Conservation (phyloP, 1,140 invertebrate genomes). For the Ctenoplectra terminalis region DNA sequence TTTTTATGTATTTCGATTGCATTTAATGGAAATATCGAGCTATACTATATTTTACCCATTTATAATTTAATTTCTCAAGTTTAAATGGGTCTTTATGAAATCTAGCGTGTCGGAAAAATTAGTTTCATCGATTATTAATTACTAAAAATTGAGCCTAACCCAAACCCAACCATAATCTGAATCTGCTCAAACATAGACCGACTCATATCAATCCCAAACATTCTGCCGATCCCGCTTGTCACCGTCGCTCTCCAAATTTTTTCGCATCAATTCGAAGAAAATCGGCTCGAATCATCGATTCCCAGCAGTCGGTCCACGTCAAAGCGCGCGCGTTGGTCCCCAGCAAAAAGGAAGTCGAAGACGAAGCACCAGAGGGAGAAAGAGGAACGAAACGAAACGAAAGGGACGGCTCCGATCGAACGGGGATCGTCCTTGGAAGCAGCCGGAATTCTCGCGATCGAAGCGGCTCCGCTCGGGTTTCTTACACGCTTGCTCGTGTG, state of each 20-base stretch:
- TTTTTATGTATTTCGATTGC: too few relatives aligned
- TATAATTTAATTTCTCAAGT: too few relatives aligned
- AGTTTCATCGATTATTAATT: too few relatives aligned
- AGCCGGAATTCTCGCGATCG: conserved; percentile 56
- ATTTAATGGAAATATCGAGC: too few relatives aligned
- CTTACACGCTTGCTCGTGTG: conserved; percentile 38
- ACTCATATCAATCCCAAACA: background rate
- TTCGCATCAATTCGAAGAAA: conserved; percentile 10
- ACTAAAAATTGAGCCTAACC: too few relatives aligned
- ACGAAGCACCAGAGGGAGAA: conserved; percentile 24
- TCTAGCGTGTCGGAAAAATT: too few relatives aligned
- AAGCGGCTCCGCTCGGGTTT: conserved; percentile 31
- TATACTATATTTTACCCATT: too few relatives aligned
- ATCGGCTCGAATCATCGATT: background rate
- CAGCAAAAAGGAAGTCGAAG: conserved; percentile 30
- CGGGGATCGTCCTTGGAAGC: conserved; percentile 54
- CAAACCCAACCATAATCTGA: too few relatives aligned
- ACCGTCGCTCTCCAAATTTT: background rate
- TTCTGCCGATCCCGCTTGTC: background rate
- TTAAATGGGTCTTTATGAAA: too few relatives aligned
- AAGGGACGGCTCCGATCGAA: conserved; percentile 8
- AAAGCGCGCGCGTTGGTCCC: conserved; percentile 9
- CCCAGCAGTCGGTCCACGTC: conserved; percentile 19
- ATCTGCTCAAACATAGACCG: background rate
- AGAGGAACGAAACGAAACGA: background rate